A percentile compares a stretch with the other conserved stretches of the same genome.
Evolutionary conservation across 2,113 vertebrate genomes (phyloP).

Genomic region (Festucalex cinctus): DNA sequence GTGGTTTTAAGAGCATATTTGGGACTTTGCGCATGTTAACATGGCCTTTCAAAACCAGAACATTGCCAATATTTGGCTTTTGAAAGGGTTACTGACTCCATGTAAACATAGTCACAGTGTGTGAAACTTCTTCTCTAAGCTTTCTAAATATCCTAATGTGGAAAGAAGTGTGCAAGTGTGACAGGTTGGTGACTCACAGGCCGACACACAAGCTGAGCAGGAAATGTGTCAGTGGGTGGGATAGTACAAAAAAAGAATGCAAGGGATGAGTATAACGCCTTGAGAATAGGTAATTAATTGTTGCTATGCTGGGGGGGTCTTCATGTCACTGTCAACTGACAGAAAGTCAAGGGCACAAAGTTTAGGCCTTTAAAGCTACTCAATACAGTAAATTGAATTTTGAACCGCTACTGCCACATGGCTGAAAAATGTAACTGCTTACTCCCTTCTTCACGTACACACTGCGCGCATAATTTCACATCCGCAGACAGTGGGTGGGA

Average conservation of each 20-base stretch:
- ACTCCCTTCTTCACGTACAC: too few species aligned
- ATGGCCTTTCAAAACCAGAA: too few species aligned
- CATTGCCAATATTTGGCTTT: too few species aligned
- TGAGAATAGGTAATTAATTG: slow-evolving; percentile 22
- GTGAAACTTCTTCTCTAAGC: slow-evolving; percentile 22
- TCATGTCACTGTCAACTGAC: slow-evolving; percentile 9
- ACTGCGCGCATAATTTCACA: too few species aligned
- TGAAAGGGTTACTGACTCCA: too few species aligned
- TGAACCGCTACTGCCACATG: too few species aligned
- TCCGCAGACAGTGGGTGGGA: too few species aligned
- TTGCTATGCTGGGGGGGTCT: slow-evolving; percentile 6
- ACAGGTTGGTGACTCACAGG: slow-evolving; percentile 25
- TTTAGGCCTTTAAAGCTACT: background rate
- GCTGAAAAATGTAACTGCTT: too few species aligned
- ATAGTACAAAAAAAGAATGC: slow-evolving; percentile 5
- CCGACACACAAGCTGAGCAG: slow-evolving; percentile 27
- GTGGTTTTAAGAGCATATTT: too few species aligned
- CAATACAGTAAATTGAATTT: too few species aligned
- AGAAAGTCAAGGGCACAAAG: background rate
- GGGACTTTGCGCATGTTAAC: too few species aligned
- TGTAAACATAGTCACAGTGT: background rate
- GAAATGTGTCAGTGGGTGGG: slow-evolving; percentile 31
- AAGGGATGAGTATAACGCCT: slow-evolving; percentile 21
- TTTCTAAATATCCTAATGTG: slow-evolving; percentile 16
- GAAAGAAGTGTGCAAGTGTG: slow-evolving; percentile 20